phyloP scores from a whole-genome alignment of 2,888 invertebrate genomes.

The Rhyacophila evoluta region DNA sequence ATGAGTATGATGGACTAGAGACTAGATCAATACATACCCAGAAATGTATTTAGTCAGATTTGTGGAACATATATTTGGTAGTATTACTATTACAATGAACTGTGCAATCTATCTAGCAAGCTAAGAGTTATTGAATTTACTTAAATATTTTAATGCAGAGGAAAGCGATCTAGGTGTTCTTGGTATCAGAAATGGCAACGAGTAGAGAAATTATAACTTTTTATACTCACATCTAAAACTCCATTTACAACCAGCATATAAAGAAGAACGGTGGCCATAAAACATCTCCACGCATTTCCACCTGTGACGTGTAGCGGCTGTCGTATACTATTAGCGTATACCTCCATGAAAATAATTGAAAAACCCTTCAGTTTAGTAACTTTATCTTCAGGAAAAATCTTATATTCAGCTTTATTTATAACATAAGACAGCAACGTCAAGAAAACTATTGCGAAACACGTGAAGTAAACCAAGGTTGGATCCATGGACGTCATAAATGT shows the following conservation, averaged over 20 bases:
- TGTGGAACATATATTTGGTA: no score
- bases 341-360: background rate
- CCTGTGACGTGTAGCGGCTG: background rate
- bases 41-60: no score
- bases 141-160: no score
- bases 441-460: background rate
- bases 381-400: background rate
- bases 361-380: background rate
- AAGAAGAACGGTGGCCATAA: constrained; percentile 12
- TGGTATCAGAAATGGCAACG: no score
- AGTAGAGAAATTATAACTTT: no score
- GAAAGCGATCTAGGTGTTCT: no score
- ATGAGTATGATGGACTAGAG: no score
- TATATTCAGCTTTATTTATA: constrained; percentile 9
- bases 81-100: no score
- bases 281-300: constrained; percentile 29
- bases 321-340: background rate
- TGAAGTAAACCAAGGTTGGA: background rate
- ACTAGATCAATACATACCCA: no score
- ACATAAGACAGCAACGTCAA: background rate
- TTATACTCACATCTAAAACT: constrained; percentile 23
- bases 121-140: no score
- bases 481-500: background rate
- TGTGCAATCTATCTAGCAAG: no score
- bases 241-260: constrained; percentile 17